Evolutionary conservation across 1,140 invertebrate species (phyloP).

Genomic region (Portunus trituberculatus): DNA sequence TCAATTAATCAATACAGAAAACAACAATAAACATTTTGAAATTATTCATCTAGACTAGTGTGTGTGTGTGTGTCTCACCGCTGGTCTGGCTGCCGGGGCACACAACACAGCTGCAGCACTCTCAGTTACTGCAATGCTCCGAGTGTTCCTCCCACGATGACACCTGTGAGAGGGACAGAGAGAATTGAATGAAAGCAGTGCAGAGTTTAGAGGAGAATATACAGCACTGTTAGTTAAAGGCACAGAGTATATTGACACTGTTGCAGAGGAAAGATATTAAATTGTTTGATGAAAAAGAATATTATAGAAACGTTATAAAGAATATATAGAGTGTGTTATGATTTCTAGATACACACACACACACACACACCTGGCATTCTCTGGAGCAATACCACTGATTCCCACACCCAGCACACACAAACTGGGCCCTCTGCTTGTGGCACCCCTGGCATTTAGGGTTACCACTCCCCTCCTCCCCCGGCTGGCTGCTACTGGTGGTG

Average conservation of each 20-base stretch:
- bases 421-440: slow-evolving; percentile 88
- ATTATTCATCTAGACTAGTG: neutral
- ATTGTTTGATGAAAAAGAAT: too few relatives aligned
- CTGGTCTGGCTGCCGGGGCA: slow-evolving; percentile 24
- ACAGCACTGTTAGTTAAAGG: too few relatives aligned
- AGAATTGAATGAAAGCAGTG: neutral
- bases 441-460: slow-evolving; percentile 87
- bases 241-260: too few relatives aligned
- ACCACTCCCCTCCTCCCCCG: slow-evolving; percentile 80
- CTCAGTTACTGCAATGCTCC: slow-evolving; percentile 89
- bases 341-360: too few relatives aligned
- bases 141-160: slow-evolving; percentile 91
- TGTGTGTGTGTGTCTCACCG: neutral
- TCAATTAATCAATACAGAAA: too few relatives aligned
- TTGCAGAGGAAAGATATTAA: too few relatives aligned
- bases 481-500: slow-evolving; percentile 82
- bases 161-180: slow-evolving; percentile 83
- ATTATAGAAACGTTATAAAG: too few relatives aligned
- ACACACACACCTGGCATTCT: slow-evolving; percentile 88
- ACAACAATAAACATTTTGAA: too few relatives aligned
- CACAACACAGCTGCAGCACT: neutral
- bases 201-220: too few relatives aligned
- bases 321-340: neutral
- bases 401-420: slow-evolving; percentile 91
- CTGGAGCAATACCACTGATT: slow-evolving; percentile 95